Evolutionary conservation across 2,797 vertebrate species (phyloP).

Genomic region (Esox masquinongy): DNA sequence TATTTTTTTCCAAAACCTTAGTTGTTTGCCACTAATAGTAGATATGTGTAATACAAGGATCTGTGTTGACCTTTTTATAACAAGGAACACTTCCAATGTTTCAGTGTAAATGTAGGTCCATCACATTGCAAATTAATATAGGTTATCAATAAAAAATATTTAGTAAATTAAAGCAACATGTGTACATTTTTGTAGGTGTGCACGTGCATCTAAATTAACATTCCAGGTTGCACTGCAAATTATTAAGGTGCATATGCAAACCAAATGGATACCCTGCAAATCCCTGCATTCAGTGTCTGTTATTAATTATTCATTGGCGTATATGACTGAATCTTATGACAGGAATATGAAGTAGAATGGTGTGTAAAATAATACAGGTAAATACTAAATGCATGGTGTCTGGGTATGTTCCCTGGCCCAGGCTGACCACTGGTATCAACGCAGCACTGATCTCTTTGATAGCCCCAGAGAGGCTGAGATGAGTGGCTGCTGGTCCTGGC

Average conservation of each 20-base stretch:
- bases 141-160: no score
- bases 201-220: no score
- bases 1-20: not conserved
- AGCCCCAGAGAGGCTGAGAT: slow-evolving; percentile 75
- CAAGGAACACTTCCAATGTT: no score
- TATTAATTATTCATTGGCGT: not conserved
- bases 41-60: not conserved
- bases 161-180: no score
- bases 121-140: no score
- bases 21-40: not conserved
- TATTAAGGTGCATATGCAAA: no score
- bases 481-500: slow-evolving; percentile 69
- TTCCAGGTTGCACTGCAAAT: no score
- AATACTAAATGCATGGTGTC: slow-evolving; percentile 55
- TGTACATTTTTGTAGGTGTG: no score
- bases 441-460: slow-evolving; percentile 79
- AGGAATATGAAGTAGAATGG: not conserved
- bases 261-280: no score
- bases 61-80: no score
- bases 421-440: slow-evolving; percentile 60
- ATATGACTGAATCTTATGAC: not conserved
- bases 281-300: not conserved
- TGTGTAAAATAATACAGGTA: slow-evolving; percentile 56
- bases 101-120: no score
- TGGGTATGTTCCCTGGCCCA: slow-evolving; percentile 56